These are phyloP conservation scores for Lepidostoma basale DNA, from an alignment of 1,140 invertebrate species.

Conservation along the genomic window DNA sequence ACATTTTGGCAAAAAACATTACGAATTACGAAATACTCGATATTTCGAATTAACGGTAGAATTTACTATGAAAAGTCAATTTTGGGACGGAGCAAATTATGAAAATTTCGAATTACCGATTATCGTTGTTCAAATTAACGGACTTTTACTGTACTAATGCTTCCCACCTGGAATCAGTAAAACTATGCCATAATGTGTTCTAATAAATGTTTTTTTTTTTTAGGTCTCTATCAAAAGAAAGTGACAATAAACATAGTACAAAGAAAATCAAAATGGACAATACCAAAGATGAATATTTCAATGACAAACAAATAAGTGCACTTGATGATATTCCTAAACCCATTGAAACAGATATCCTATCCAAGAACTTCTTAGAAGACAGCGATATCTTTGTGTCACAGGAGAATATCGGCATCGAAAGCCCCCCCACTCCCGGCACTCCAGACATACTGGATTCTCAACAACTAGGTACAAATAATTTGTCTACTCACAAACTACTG, in stretches of 20 bases:
- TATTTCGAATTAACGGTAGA: too few relatives aligned
- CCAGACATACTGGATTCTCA: conserved; percentile 15
- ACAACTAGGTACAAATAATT: not conserved
- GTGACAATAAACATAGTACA: conserved; percentile 17
- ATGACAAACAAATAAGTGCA: not conserved
- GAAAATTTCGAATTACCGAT: too few relatives aligned
- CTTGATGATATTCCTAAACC: conserved; percentile 1
- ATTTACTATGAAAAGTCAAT: too few relatives aligned
- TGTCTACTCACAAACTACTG: too few relatives aligned
- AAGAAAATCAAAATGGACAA: conserved; percentile 2
- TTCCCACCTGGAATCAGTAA: too few relatives aligned
- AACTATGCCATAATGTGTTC: too few relatives aligned
- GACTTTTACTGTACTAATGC: too few relatives aligned
- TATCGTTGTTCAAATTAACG: too few relatives aligned
- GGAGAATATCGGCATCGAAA: not conserved
- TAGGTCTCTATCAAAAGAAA: conserved; percentile 32
- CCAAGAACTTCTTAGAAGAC: conserved; percentile 12
- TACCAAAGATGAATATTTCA: not conserved
- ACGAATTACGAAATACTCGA: too few relatives aligned
- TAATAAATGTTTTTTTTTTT: not conserved
- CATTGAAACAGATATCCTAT: not conserved
- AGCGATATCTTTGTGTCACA: conserved; percentile 17
- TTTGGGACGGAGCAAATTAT: too few relatives aligned
- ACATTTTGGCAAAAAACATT: too few relatives aligned
- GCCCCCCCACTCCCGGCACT: conserved; percentile 24